A percentile compares a stretch with the other conserved stretches of the same genome.
Conservation (phyloP, 2,797 vertebrate species). For the Halcyon smyrnensis region DNA sequence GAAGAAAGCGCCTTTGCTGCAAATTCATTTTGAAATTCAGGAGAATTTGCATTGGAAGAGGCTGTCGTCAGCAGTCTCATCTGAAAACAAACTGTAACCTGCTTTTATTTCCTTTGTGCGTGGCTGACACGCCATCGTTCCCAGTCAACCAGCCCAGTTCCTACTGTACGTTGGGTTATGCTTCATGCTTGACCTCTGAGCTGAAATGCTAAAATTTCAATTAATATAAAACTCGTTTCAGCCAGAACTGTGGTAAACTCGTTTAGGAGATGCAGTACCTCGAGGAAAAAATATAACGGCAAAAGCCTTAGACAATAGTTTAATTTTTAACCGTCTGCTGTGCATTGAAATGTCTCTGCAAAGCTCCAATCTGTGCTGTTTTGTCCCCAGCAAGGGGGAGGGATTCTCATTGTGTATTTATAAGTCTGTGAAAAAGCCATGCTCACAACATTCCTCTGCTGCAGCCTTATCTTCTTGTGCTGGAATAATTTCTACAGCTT, state of each 20-base stretch:
- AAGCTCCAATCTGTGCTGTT: not conserved
- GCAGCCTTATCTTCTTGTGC: rapidly evolving
- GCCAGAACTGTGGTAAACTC: not conserved
- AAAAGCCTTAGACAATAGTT: not conserved
- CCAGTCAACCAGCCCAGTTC: not conserved
- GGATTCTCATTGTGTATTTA: not conserved
- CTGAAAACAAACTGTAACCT: not conserved
- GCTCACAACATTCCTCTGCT: not conserved
- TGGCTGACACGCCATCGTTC: not conserved
- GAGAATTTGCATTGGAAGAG: not conserved
- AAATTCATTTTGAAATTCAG: not conserved
- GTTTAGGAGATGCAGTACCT: not conserved
- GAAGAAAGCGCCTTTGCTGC: not conserved
- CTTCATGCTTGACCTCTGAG: conserved; percentile 27
- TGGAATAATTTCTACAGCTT: not conserved
- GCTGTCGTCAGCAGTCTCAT: not conserved
- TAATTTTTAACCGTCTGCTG: not conserved
- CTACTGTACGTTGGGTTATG: not conserved
- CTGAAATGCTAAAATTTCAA: conserved; percentile 32
- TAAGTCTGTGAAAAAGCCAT: not conserved
- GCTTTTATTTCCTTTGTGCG: not conserved
- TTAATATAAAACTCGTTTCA: not conserved
- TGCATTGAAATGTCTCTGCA: not conserved
- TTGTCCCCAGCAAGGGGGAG: not conserved
- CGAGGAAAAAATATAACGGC: not conserved